A percentile compares a stretch with the other conserved stretches of the same genome.
These are phyloP conservation scores for Hemibagrus wyckioides DNA, from an alignment of 2,113 vertebrate species.

Conservation along the genomic window DNA sequence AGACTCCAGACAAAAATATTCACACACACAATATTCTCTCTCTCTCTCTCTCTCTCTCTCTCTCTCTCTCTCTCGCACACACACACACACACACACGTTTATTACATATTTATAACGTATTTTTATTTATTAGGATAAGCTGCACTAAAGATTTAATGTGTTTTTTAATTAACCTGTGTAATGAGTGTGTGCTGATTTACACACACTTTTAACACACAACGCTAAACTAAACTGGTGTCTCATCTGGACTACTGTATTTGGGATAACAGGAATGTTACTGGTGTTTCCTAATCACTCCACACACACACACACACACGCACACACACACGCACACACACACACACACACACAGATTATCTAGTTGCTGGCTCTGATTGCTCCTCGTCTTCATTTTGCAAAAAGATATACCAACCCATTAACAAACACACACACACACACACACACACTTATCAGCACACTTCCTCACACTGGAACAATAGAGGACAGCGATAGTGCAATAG, in stretches of 20 bases:
- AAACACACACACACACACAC: slow-evolving; percentile 5
- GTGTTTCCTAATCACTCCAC: not conserved
- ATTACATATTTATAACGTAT: not conserved
- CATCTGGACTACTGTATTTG: not conserved
- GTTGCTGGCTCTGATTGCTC: not conserved
- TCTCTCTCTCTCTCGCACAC: not conserved
- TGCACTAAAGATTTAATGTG: not conserved
- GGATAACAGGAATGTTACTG: not conserved
- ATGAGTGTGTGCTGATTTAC: not conserved
- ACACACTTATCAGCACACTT: slow-evolving; percentile 30
- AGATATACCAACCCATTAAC: slow-evolving; percentile 19
- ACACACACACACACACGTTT: slow-evolving; percentile 26
- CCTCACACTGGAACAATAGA: slow-evolving; percentile 42
- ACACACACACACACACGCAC: not conserved
- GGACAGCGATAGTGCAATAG: slow-evolving; percentile 57
- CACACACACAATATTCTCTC: not conserved
- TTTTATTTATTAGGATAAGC: too few relatives aligned
- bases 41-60: not conserved
- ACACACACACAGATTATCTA: not conserved
- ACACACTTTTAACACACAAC: not conserved
- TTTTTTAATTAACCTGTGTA: not conserved
- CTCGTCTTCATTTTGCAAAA: slow-evolving; percentile 13
- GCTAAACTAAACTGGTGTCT: not conserved
- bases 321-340: not conserved
- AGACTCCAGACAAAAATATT: not conserved